Evolutionary conservation across 2,113 vertebrate genomes (phyloP).

Genomic region (Phyllopteryx taeniolatus): DNA sequence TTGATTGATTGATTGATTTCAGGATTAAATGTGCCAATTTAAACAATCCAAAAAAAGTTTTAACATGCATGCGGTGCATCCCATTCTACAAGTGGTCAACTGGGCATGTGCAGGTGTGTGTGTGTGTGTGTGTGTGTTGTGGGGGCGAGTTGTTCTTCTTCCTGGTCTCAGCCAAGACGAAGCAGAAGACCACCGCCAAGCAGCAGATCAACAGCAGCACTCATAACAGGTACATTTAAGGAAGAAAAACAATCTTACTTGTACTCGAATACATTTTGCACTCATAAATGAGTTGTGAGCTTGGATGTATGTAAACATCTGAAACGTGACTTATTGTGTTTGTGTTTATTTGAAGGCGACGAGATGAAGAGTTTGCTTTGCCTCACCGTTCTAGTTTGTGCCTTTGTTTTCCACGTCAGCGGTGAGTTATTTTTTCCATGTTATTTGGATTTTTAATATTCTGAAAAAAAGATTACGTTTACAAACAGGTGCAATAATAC

Average conservation of each 20-base stretch:
- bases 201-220: constrained; percentile 35
- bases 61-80: not conserved
- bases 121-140: constrained; percentile 2
- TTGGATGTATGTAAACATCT: not conserved
- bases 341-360: constrained; percentile 11
- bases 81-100: not conserved
- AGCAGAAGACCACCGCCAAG: constrained; percentile 34
- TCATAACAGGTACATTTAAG: not conserved
- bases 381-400: constrained; percentile 52
- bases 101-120: constrained; percentile 8
- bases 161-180: not conserved
- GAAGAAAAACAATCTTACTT: not conserved
- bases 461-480: not conserved
- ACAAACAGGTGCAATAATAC: not conserved
- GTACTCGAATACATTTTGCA: not conserved
- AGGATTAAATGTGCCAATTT: too few species aligned
- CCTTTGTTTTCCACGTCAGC: constrained; percentile 43
- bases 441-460: not conserved
- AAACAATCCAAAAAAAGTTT: not conserved
- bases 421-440: constrained; percentile 52
- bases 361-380: constrained; percentile 67
- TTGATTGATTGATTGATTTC: too few species aligned
- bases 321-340: not conserved
- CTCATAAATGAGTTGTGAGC: not conserved
- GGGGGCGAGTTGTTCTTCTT: not conserved